Percentiles rank a stretch among this genome's conserved stretches.
These are phyloP conservation scores for Xenopus borealis DNA, from an alignment of 2,113 vertebrate genomes.

Conservation along the genomic window DNA sequence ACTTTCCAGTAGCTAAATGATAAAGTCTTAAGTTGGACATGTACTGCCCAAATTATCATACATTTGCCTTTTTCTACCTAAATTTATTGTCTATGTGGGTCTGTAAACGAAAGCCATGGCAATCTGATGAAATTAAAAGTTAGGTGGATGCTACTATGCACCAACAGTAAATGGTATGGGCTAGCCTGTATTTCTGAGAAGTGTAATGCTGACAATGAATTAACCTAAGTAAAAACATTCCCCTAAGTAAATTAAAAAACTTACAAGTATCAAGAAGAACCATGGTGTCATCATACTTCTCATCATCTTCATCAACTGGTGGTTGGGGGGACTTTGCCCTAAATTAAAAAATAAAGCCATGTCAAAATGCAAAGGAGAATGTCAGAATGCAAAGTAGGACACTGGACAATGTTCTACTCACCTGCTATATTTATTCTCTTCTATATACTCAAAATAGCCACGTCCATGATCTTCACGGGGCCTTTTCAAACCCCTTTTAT, in stretches of 20 bases:
- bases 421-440: slow-evolving; percentile 99
- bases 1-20: no score
- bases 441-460: slow-evolving; percentile 98
- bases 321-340: slow-evolving; percentile 96
- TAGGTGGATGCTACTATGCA: no score
- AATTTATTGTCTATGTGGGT: no score
- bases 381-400: neutral
- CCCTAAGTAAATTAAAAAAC: slow-evolving; percentile 53
- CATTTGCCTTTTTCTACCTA: no score
- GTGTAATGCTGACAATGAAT: no score
- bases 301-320: slow-evolving; percentile 95
- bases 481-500: slow-evolving; percentile 97
- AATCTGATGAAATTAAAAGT: no score
- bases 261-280: slow-evolving; percentile 96
- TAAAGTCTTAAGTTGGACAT: no score
- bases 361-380: slow-evolving; percentile 4
- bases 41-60: no score
- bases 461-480: slow-evolving; percentile 97
- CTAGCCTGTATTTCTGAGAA: no score
- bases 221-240: no score
- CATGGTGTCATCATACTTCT: slow-evolving; percentile 92
- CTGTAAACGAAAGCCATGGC: no score
- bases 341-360: slow-evolving; percentile 48
- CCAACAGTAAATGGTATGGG: no score
- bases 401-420: slow-evolving; percentile 52